Conservation (phyloP, 2,888 invertebrate species). For the Sphecodes monilicornis region DNA sequence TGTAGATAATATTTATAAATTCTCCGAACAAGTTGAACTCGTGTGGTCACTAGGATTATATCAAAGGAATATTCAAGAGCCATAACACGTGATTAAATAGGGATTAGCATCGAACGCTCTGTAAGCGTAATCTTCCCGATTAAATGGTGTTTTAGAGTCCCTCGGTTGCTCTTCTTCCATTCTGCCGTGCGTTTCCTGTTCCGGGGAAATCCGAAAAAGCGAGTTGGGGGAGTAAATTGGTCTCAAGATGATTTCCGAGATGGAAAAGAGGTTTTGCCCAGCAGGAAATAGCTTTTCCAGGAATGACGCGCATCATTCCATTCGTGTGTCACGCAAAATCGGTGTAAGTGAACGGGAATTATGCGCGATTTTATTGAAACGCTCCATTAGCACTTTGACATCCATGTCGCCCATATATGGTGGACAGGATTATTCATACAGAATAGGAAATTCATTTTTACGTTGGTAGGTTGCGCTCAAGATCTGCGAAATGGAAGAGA, state of each 20-base stretch:
- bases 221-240: constrained; percentile 39
- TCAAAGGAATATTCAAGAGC: background rate
- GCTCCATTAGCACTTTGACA: too few relatives aligned
- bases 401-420: too few relatives aligned
- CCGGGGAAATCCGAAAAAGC: constrained; percentile 21
- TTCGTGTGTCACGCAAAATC: background rate
- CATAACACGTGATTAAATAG: background rate
- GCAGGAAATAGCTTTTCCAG: constrained; percentile 43
- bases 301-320: constrained; percentile 23
- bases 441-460: too few relatives aligned
- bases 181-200: constrained; percentile 10
- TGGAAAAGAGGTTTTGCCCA: constrained; percentile 39
- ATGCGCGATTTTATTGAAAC: background rate
- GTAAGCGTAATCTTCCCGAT: background rate
- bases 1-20: too few relatives aligned
- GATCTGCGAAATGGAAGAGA: too few relatives aligned
- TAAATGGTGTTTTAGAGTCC: background rate
- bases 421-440: too few relatives aligned
- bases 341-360: background rate
- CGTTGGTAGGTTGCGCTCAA: too few relatives aligned
- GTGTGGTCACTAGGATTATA: background rate
- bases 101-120: background rate
- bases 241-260: constrained; percentile 53
- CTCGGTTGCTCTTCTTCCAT: background rate
- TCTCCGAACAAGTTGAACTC: background rate